Evolutionary conservation across 2,113 vertebrate species (phyloP).

Genomic region (Calidris pygmaea): DNA sequence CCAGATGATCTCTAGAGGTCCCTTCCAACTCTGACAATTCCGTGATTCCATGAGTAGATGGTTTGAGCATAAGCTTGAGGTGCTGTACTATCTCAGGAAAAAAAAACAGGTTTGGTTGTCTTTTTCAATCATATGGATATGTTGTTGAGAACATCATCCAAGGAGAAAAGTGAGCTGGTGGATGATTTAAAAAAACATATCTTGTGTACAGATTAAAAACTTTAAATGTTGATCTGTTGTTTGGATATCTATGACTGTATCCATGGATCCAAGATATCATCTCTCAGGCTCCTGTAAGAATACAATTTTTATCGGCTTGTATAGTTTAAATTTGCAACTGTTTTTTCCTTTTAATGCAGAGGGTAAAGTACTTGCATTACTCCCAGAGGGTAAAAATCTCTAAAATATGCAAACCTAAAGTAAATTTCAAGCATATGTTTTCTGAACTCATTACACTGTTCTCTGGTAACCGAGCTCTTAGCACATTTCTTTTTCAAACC

Average conservation of each 20-base stretch:
- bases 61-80: neutral
- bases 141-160: neutral
- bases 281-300: neutral
- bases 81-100: neutral
- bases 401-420: slow-evolving; percentile 65
- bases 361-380: slow-evolving; percentile 10
- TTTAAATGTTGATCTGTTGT: neutral
- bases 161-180: neutral
- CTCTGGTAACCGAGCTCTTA: neutral
- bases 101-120: neutral
- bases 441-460: slow-evolving; percentile 30
- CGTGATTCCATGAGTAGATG: too few relatives aligned
- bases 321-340: slow-evolving; percentile 48
- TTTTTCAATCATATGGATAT: neutral
- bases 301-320: neutral
- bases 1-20: too few relatives aligned
- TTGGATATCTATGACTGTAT: slow-evolving; percentile 1
- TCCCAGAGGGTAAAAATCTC: slow-evolving; percentile 32
- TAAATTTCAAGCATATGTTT: slow-evolving; percentile 64
- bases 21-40: too few relatives aligned
- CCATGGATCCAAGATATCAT: neutral
- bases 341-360: slow-evolving; percentile 28
- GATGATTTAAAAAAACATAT: neutral
- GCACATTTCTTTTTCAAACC: slow-evolving; percentile 49
- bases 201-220: neutral